Conservation (phyloP, 1,140 invertebrate species). For the Pogonomyrmex barbatus region DNA sequence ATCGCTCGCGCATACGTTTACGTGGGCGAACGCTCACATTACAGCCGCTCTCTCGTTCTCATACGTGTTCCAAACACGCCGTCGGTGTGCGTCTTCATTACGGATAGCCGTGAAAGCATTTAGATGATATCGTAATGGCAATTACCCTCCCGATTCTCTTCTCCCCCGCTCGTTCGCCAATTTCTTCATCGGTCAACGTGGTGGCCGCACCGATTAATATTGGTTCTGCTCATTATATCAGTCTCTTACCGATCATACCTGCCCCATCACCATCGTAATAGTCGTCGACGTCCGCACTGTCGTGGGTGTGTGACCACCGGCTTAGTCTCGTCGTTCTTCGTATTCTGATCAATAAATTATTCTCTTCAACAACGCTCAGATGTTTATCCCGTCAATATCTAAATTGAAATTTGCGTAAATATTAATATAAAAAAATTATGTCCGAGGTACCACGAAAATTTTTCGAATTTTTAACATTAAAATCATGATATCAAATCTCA, state of each 20-base stretch:
- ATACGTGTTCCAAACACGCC: constrained; percentile 57
- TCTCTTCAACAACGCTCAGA: not conserved
- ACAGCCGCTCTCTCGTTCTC: constrained; percentile 19
- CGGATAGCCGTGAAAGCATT: constrained; percentile 80
- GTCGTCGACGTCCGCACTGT: constrained; percentile 63
- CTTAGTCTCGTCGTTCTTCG: constrained; percentile 31
- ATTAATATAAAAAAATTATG: not conserved
- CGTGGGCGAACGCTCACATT: constrained; percentile 53
- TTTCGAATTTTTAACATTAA: not conserved
- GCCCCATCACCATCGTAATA: constrained; percentile 59
- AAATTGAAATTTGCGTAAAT: not conserved
- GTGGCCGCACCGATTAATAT: constrained; percentile 77
- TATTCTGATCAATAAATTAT: not conserved
- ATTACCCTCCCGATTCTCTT: constrained; percentile 77
- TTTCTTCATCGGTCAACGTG: constrained; percentile 63
- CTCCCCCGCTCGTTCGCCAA: constrained; percentile 68
- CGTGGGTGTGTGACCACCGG: constrained; percentile 78
- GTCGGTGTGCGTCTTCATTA: constrained; percentile 80
- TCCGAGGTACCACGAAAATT: too few relatives aligned
- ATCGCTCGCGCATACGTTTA: constrained; percentile 44
- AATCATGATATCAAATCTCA: not conserved
- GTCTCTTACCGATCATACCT: constrained; percentile 73
- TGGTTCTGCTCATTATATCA: constrained; percentile 77
- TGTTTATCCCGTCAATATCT: not conserved
- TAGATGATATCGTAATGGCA: constrained; percentile 82